Percentiles rank a stretch among this genome's conserved stretches.
Conservation (phyloP, 1,140 invertebrate genomes). For the Bombus pyrosoma region DNA sequence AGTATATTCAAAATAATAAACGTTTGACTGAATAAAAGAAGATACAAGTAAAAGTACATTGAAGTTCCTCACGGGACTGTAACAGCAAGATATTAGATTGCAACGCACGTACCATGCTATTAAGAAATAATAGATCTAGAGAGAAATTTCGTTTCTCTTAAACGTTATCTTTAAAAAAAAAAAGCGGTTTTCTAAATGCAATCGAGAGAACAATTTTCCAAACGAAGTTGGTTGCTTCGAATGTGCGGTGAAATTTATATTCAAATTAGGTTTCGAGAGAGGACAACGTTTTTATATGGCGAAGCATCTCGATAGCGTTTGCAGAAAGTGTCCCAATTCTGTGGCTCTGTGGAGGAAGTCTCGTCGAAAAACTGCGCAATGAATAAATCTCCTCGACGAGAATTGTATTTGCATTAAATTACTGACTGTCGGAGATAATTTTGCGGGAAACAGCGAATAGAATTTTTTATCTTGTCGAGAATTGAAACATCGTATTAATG, state of each 20-base stretch:
- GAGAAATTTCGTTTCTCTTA: too few species aligned
- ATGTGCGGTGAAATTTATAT: constrained; percentile 7
- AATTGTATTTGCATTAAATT: constrained; percentile 24
- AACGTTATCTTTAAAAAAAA: not conserved
- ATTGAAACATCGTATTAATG: not conserved
- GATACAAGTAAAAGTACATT: too few species aligned
- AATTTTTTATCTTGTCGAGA: not conserved
- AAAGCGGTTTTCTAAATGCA: not conserved
- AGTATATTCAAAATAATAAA: too few species aligned
- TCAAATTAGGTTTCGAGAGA: constrained; percentile 3
- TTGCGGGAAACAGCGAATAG: too few species aligned
- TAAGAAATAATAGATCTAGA: too few species aligned
- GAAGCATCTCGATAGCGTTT: constrained; percentile 1
- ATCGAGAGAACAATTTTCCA: not conserved
- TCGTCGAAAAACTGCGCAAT: constrained; percentile 11
- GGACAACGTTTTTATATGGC: not conserved
- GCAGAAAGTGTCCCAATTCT: constrained; percentile 3
- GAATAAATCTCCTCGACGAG: not conserved
- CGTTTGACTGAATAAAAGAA: too few species aligned
- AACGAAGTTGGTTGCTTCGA: not conserved
- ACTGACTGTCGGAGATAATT: not conserved
- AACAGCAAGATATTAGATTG: too few species aligned
- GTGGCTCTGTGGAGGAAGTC: not conserved
- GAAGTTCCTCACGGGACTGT: too few species aligned
- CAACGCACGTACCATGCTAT: too few species aligned